Evolutionary conservation across 2,797 vertebrate species (phyloP).

Genomic region (Orientallactaga sibirica): DNA sequence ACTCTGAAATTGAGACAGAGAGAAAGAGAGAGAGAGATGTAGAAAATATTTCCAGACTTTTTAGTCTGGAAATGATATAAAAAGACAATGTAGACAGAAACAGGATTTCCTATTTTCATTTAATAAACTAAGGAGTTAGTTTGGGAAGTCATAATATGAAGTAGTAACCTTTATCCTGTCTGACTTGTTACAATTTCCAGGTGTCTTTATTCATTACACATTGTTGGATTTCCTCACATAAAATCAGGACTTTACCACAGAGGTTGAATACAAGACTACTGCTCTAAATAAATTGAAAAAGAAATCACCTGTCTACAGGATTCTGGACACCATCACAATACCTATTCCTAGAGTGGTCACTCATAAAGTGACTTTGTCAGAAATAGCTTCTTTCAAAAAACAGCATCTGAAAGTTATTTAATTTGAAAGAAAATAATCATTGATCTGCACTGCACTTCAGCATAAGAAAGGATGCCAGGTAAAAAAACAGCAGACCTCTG

Average conservation of each 20-base stretch:
- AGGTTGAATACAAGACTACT: not conserved
- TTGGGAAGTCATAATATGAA: constrained; percentile 20
- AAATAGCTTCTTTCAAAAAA: constrained; percentile 69
- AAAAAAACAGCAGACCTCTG: constrained; percentile 67
- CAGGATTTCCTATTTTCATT: constrained; percentile 1
- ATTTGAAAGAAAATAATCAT: constrained; percentile 81
- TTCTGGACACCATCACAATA: constrained; percentile 13
- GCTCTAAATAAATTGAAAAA: constrained; percentile 61
- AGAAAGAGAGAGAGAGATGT: not conserved
- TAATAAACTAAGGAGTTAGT: not conserved
- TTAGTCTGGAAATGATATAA: not conserved
- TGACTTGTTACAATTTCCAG: constrained; percentile 34
- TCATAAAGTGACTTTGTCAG: constrained; percentile 73
- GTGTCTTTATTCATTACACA: constrained; percentile 44
- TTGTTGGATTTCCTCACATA: constrained; percentile 26
- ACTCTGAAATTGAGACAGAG: not conserved
- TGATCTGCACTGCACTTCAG: constrained; percentile 60
- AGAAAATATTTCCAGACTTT: not conserved
- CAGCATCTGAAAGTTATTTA: constrained; percentile 67
- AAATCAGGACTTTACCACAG: constrained; percentile 18
- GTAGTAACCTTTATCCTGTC: not conserved
- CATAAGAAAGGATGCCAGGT: constrained; percentile 63
- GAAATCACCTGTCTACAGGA: constrained; percentile 63
- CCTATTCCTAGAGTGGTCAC: constrained; percentile 64
- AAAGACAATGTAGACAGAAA: not conserved